These are phyloP conservation scores for Phodopus roborovskii DNA, from an alignment of 2,113 vertebrate genomes.

Conservation along the genomic window DNA sequence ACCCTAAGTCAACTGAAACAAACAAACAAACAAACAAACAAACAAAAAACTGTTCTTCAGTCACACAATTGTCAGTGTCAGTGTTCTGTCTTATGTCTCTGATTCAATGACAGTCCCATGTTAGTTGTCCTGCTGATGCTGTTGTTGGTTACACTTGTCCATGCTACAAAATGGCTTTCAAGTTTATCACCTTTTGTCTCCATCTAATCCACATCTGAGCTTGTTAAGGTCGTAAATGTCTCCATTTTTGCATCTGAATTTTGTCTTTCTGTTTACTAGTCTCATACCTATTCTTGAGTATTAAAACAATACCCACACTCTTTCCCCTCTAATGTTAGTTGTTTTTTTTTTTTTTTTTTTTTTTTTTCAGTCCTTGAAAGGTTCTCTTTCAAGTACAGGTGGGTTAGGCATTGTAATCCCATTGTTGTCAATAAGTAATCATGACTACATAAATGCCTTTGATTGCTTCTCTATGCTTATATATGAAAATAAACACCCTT, in stretches of 20 bases:
- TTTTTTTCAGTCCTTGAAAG: background rate
- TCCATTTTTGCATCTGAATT: background rate
- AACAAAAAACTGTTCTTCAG: background rate
- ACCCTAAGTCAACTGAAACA: background rate
- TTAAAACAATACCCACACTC: background rate
- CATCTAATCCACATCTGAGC: background rate
- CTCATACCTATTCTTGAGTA: background rate
- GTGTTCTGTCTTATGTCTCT: background rate
- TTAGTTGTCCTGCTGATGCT: background rate
- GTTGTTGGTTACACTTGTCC: background rate
- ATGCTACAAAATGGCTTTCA: background rate
- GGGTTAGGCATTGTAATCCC: background rate
- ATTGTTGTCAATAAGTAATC: constrained; percentile 2
- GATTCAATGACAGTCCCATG: background rate
- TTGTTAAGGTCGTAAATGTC: background rate
- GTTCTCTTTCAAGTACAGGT: background rate
- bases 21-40: too few relatives aligned
- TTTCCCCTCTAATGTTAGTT: background rate
- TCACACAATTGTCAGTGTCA: constrained; percentile 14
- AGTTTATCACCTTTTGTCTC: background rate
- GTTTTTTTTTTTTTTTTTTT: too few relatives aligned
- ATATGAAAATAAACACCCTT: background rate
- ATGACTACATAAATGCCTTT: background rate
- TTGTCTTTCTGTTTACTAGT: background rate
- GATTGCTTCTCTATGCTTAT: background rate